Base-by-base conservation (phyloP, 2,888 invertebrate genomes). In the Lomographa bimaculata region DNA sequence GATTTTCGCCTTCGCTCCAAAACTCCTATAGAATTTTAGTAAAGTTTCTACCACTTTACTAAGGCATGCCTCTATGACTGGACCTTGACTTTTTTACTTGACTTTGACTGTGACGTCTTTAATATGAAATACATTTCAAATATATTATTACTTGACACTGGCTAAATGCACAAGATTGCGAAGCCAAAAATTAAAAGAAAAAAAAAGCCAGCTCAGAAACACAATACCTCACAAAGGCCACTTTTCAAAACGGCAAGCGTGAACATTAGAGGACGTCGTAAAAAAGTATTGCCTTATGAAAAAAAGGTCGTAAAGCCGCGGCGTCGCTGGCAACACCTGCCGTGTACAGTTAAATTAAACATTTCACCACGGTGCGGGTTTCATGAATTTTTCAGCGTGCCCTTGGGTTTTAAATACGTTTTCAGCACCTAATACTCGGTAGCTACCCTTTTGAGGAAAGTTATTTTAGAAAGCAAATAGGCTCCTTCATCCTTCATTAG, bases 291-390 rank as follows among this genome's bases (percentile, higher is more conserved):
- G 34, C 34, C 30, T 29, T 29, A 28, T 21, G 23, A 24, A 38
- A n/a, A 45, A 36, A 37, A 39, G 37, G 16, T 8, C 29, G 27
- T 33, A 45, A 48, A 48, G 19, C 27, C 20, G 8, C 28, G 8
- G 30, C 11, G 27, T 11, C 9, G 24, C 14, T 30, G 26, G 37
- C 10, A 21, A 12, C 47, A 50, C 42, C 48, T 47, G 35, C 7
- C 39, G 12, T 7, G 37, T 18, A 24, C 24, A 23, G 27, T 46
- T 30, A 53, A 48, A 57, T 57, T 60, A 46, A 54, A 50, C 47
- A 59, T 58, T 52, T 47, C 29, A 46, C 25, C 14, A 17, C n/a
- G 25, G 26, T n/a, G 42, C 28, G 25, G 16, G 33, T 24, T 18
- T 39, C 23, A 25, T 41, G 34, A 48, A 46, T 41, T 30, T 39